Evolutionary conservation across 2,797 vertebrate species (phyloP).

Genomic region (Coccyzus lansbergi): DNA sequence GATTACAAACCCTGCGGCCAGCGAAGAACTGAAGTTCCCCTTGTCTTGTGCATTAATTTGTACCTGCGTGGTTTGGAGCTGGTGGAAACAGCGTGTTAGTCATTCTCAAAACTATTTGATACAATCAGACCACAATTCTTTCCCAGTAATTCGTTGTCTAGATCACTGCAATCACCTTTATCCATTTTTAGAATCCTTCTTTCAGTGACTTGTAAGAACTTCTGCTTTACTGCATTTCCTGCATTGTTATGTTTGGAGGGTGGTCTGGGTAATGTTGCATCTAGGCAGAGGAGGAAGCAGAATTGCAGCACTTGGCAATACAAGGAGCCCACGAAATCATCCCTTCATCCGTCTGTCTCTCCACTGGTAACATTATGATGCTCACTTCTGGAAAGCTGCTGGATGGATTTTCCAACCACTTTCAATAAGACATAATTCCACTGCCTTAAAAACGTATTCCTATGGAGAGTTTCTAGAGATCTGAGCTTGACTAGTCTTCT

Average conservation of each 20-base stretch:
- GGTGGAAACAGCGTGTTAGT: neutral
- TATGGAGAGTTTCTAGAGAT: neutral
- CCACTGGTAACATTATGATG: neutral
- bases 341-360: neutral
- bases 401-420: neutral
- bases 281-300: neutral
- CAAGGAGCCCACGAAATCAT: neutral
- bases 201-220: neutral
- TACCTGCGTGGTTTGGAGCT: neutral
- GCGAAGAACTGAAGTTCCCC: neutral
- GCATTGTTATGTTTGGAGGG: neutral
- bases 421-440: neutral
- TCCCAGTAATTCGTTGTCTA: neutral
- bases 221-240: neutral
- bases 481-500: neutral
- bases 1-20: neutral
- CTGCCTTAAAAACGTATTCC: neutral
- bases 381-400: neutral
- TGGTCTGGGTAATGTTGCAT: neutral
- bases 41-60: neutral
- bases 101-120: neutral
- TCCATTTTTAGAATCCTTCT: neutral
- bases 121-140: neutral
- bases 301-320: neutral
- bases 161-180: neutral